A percentile compares a stretch with the other conserved stretches of the same genome.
Evolutionary conservation across 2,113 vertebrate genomes (phyloP).

Genomic region (Columbina picui): DNA sequence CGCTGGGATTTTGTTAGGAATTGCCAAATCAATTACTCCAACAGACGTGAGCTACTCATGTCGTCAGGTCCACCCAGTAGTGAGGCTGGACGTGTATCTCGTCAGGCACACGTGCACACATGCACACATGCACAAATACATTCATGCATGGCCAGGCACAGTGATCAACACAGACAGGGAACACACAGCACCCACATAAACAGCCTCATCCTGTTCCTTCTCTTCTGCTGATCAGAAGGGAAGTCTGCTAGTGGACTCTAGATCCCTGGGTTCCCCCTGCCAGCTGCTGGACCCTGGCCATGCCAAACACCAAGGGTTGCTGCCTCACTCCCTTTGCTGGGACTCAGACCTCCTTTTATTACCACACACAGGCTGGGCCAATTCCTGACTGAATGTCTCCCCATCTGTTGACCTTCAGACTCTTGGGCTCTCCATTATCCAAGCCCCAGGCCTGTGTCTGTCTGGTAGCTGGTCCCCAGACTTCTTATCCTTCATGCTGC

Average conservation of each 20-base stretch:
- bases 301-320: background rate
- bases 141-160: background rate
- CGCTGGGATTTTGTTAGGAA: background rate
- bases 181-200: background rate
- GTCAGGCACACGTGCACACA: background rate
- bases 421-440: background rate
- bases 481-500: background rate
- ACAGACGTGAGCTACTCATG: background rate
- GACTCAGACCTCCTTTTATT: background rate
- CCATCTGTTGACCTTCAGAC: background rate
- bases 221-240: background rate
- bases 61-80: background rate
- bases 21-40: fast-evolving
- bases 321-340: background rate
- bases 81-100: background rate
- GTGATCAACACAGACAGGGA: background rate
- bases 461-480: background rate
- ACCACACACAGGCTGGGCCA: background rate
- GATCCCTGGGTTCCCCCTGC: background rate
- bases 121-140: background rate
- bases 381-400: background rate
- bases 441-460: background rate
- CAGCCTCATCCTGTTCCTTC: background rate
- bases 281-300: background rate
- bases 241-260: background rate